Conservation (phyloP, 1,140 invertebrate species). For the Tetraneura akinire region DNA sequence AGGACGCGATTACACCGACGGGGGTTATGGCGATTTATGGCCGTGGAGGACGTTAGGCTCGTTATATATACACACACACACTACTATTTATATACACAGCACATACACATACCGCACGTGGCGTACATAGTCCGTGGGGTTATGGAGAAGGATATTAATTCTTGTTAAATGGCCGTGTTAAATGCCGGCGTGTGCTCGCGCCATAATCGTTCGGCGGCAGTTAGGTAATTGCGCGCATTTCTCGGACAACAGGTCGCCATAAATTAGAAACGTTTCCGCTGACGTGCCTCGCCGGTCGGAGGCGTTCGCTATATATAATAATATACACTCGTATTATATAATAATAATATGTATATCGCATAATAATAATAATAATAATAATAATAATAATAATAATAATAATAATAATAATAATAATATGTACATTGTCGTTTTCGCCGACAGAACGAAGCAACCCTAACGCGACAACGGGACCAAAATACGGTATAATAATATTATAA, state of each 20-base stretch:
- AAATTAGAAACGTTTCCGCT: conserved; percentile 44
- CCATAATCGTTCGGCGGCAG: conserved; percentile 45
- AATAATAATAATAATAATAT: not conserved
- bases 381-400: too few species aligned
- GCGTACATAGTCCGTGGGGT: not conserved
- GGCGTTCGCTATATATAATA: not conserved
- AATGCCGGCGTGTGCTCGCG: conserved; percentile 33
- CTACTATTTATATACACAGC: not conserved
- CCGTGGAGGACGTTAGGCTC: not conserved
- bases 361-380: too few species aligned
- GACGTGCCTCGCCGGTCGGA: not conserved
- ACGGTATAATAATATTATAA: too few species aligned
- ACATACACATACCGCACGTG: not conserved
- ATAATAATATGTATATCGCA: too few species aligned
- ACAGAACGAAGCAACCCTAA: too few species aligned
- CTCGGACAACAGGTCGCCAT: conserved; percentile 51
- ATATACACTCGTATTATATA: too few species aligned
- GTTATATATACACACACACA: not conserved
- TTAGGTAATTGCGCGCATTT: conserved; percentile 46
- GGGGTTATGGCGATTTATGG: conserved; percentile 8
- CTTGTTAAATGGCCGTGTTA: conserved; percentile 51
- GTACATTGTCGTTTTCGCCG: too few species aligned
- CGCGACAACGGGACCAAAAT: too few species aligned
- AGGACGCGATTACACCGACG: not conserved
- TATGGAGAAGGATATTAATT: conserved; percentile 46